phyloP scores from a whole-genome alignment of 2,113 vertebrate genomes.

The Gasterosteus aculeatus region DNA sequence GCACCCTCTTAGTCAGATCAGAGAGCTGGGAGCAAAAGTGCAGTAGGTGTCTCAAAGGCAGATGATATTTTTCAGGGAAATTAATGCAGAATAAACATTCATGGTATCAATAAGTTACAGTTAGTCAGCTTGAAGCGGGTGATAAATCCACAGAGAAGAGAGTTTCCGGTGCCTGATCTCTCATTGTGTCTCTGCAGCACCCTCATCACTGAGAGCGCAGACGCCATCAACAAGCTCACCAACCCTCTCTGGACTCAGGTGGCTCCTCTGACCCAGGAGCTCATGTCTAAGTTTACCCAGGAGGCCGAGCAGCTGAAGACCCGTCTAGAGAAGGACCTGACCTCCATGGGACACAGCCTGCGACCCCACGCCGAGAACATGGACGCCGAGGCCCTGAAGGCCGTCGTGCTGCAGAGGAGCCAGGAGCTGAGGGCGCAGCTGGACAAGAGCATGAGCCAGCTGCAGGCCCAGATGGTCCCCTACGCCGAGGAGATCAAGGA shows the following conservation, averaged over 20 bases:
- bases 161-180: not conserved
- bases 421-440: conserved; percentile 59
- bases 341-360: conserved; percentile 15
- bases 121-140: not conserved
- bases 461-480: conserved; percentile 67
- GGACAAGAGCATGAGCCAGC: conserved; percentile 38
- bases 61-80: too few relatives aligned
- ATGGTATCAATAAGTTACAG: not conserved
- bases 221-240: conserved; percentile 45
- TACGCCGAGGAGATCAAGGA: conserved; percentile 56
- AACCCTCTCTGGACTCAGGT: conserved; percentile 38
- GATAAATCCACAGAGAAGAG: too few relatives aligned
- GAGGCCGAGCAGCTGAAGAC: conserved; percentile 62
- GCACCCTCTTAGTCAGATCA: conserved; percentile 64
- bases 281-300: conserved; percentile 51
- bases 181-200: conserved; percentile 8
- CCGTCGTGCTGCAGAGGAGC: conserved; percentile 45
- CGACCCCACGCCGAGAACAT: conserved; percentile 58
- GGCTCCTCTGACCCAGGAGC: conserved; percentile 44
- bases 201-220: conserved; percentile 36
- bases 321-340: conserved; percentile 62
- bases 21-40: conserved; percentile 61
- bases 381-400: conserved; percentile 53
- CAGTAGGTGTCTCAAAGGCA: conserved; percentile 52
- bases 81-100: not conserved